Percentiles rank a stretch among this genome's conserved stretches.
phyloP scores from a whole-genome alignment of 2,888 invertebrate genomes.

The Brachynemurus nebulosus region DNA sequence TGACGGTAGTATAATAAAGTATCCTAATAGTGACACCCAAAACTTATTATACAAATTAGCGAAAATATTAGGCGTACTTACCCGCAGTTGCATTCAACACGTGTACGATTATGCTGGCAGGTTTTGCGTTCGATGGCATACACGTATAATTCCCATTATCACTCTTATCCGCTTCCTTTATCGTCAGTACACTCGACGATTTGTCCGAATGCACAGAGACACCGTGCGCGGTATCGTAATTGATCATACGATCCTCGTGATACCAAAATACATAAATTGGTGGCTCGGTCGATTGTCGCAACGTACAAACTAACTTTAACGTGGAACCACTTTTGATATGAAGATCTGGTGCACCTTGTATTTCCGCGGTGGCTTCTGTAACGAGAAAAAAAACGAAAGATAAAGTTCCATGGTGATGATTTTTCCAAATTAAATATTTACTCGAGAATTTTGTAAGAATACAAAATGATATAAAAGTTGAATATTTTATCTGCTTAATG shows the following conservation, averaged over 20 bases:
- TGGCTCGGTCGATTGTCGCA: conserved; percentile 40
- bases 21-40: no score
- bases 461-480: no score
- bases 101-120: conserved; percentile 52
- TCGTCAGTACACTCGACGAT: conserved; percentile 50
- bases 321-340: conserved; percentile 44
- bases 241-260: conserved; percentile 46
- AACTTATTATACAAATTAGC: no score
- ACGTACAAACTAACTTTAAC: conserved; percentile 40
- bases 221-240: conserved; percentile 40
- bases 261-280: conserved; percentile 48
- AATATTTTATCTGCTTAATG: no score
- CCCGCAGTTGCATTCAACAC: conserved; percentile 48
- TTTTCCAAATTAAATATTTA: no score
- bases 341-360: conserved; percentile 44
- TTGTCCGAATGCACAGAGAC: conserved; percentile 39
- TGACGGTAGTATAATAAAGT: no score
- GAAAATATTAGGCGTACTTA: no score
- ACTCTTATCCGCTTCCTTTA: conserved; percentile 43
- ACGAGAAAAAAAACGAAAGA: no score
- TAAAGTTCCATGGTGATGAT: no score
- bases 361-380: conserved; percentile 41
- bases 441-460: no score
- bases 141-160: conserved; percentile 62
- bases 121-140: conserved; percentile 48